A percentile compares a stretch with the other conserved stretches of the same genome.
Conservation (phyloP, 2,797 vertebrate genomes). For the Rhynchotus rufescens region DNA sequence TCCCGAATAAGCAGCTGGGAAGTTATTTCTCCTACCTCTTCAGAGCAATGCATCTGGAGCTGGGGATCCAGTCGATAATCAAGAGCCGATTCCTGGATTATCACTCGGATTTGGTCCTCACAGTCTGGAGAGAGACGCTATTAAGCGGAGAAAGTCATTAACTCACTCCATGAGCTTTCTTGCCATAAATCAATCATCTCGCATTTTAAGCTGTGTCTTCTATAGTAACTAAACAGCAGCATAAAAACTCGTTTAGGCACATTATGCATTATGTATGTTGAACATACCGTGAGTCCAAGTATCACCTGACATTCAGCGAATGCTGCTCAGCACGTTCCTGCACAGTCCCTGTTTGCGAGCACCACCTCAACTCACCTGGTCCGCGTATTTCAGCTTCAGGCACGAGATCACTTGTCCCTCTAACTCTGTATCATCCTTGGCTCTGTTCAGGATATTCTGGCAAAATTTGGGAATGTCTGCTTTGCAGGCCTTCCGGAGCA, state of each 20-base stretch:
- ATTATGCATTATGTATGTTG: fast-evolving
- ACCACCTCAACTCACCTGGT: conserved; percentile 85
- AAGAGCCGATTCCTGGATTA: conserved; percentile 95
- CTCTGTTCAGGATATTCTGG: conserved; percentile 89
- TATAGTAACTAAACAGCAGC: fast-evolving
- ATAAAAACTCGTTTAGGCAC: background rate
- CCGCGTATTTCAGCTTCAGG: conserved; percentile 95
- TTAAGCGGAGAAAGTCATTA: conserved; percentile 24
- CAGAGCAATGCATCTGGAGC: conserved; percentile 93
- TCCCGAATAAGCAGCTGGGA: background rate
- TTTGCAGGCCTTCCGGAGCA: conserved; percentile 95
- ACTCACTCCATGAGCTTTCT: background rate
- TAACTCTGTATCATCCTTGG: conserved; percentile 91
- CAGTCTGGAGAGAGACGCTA: conserved; percentile 97
- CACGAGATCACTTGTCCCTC: conserved; percentile 96
- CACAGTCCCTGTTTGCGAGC: background rate
- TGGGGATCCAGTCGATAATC: conserved; percentile 98
- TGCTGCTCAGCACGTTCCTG: fast-evolving
- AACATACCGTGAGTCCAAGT: background rate
- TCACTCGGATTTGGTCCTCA: conserved; percentile 94
- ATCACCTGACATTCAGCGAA: fast-evolving
- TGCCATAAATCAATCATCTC: background rate
- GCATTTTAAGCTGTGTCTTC: background rate
- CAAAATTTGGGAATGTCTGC: conserved; percentile 98
- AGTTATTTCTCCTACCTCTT: conserved; percentile 84